Percentiles rank a stretch among this genome's conserved stretches.
Evolutionary conservation across 2,888 invertebrate genomes (phyloP).

Genomic region (Dromius quadrimaculatus): DNA sequence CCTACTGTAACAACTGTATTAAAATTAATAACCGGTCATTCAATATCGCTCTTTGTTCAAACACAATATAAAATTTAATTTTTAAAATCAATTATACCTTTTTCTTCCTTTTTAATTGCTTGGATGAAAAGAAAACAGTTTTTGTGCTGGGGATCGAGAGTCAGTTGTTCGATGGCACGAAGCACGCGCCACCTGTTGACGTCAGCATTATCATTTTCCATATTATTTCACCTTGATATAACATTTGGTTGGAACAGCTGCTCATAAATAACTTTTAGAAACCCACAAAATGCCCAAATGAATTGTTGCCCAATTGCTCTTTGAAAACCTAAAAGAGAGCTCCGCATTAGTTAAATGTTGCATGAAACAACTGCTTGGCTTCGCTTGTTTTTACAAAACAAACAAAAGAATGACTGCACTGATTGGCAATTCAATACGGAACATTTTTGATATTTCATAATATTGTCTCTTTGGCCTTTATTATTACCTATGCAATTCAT

Average conservation of each 20-base stretch:
- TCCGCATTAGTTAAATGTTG: constrained; percentile 8
- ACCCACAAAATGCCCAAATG: constrained; percentile 29
- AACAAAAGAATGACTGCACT: background rate
- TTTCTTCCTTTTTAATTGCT: too few species aligned
- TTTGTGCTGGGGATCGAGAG: background rate
- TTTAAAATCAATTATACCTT: too few species aligned
- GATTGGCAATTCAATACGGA: too few species aligned
- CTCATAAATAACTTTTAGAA: constrained; percentile 33
- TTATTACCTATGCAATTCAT: too few species aligned
- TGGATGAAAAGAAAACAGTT: background rate
- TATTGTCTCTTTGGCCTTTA: too few species aligned
- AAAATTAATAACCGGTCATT: too few species aligned
- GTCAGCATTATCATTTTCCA: constrained; percentile 45
- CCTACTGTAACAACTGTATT: too few species aligned
- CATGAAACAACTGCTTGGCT: constrained; percentile 10
- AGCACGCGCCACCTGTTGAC: constrained; percentile 40
- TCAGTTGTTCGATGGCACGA: constrained; percentile 28
- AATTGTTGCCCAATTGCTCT: constrained; percentile 24
- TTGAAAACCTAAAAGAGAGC: constrained; percentile 19
- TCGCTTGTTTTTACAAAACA: background rate
- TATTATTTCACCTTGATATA: constrained; percentile 33
- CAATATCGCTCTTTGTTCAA: too few species aligned
- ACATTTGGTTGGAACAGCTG: constrained; percentile 31
- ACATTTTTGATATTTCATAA: too few species aligned
- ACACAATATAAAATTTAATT: too few species aligned